phyloP scores from a whole-genome alignment of 1,140 invertebrate species.

The Euglossa dilemma region DNA sequence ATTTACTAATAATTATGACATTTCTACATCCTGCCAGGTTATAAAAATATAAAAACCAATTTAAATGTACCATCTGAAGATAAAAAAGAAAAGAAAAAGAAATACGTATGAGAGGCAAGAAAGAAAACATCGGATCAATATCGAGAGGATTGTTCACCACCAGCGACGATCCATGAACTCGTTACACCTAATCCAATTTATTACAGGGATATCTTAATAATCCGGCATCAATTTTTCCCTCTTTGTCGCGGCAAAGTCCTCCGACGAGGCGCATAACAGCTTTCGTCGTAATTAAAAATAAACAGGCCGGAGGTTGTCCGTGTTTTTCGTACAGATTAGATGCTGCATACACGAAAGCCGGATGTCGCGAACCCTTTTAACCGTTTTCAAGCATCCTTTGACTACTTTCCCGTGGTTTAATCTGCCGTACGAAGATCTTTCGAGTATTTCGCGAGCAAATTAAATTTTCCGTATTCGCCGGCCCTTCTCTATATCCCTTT shows the following conservation, averaged over 20 bases:
- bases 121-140: background rate
- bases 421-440: conserved; percentile 27
- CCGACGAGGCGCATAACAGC: background rate
- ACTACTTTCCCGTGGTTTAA: conserved; percentile 33
- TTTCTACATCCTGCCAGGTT: background rate
- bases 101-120: too few relatives aligned
- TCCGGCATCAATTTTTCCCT: background rate
- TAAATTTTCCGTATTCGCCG: conserved; percentile 42
- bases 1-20: background rate
- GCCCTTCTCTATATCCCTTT: background rate
- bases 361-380: conserved; percentile 34
- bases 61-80: background rate
- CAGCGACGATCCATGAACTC: background rate
- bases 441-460: conserved; percentile 39
- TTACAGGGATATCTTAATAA: background rate
- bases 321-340: conserved; percentile 11
- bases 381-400: conserved; percentile 22
- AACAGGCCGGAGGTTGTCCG: background rate
- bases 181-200: background rate
- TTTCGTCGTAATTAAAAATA: conserved; percentile 26
- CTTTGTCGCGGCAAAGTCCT: background rate
- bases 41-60: background rate
- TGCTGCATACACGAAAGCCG: background rate
- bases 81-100: too few relatives aligned
- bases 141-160: background rate